These are phyloP conservation scores for Scaptodrosophila latifasciaeformis DNA, from an alignment of 2,888 invertebrate genomes.

Conservation along the genomic window DNA sequence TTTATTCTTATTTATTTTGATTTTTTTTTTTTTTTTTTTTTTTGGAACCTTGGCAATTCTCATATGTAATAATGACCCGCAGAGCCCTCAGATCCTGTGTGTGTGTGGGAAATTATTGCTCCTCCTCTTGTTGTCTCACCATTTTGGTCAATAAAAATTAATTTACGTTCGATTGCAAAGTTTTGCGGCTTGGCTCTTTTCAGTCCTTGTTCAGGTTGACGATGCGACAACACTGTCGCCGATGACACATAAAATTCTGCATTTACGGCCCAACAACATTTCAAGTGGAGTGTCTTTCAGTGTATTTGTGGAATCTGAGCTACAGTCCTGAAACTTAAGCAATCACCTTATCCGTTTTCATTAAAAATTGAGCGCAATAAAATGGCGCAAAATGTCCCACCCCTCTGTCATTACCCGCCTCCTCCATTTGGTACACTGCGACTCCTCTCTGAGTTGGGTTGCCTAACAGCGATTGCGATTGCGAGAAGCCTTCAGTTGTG, in stretches of 20 bases:
- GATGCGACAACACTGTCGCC: constrained; percentile 16
- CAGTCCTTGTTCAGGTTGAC: not conserved
- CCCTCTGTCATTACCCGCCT: too few relatives aligned
- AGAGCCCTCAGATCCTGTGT: too few relatives aligned
- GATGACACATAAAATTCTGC: constrained; percentile 63
- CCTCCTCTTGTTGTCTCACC: constrained; percentile 21
- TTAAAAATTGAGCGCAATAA: constrained; percentile 30
- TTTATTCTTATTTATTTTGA: too few relatives aligned
- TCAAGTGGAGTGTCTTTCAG: too few relatives aligned
- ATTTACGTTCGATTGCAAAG: constrained; percentile 64
- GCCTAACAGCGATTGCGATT: too few relatives aligned
- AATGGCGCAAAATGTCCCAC: constrained; percentile 17
- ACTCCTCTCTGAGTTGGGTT: too few relatives aligned
- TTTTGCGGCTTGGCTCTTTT: constrained; percentile 37
- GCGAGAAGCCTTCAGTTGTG: too few relatives aligned
- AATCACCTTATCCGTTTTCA: constrained; percentile 34
- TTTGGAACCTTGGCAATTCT: too few relatives aligned
- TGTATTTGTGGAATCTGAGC: constrained; percentile 25
- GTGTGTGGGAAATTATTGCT: constrained; percentile 16
- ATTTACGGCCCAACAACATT: constrained; percentile 56
- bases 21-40: too few relatives aligned
- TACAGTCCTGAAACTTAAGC: constrained; percentile 3
- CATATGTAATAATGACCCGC: too few relatives aligned
- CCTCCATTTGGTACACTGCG: too few relatives aligned
- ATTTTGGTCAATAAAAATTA: constrained; percentile 52